A percentile compares a stretch with the other conserved stretches of the same genome.
Conservation (phyloP, 2,888 invertebrate species). For the Trichogramma evanescens region DNA sequence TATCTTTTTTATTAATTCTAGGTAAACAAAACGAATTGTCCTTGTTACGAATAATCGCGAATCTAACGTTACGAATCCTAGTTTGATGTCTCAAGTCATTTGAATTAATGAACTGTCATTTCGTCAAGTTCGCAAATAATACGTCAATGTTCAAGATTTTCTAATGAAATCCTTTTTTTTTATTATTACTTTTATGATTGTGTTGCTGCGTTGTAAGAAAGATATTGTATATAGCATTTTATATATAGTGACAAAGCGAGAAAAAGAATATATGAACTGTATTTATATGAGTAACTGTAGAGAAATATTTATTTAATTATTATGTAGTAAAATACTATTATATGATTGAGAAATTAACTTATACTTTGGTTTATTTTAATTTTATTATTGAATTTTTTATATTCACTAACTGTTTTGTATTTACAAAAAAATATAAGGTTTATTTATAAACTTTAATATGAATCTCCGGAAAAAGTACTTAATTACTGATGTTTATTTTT, state of each 20-base stretch:
- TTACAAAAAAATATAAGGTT: background rate
- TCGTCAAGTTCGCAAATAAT: no score
- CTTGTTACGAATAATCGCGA: no score
- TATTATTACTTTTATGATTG: no score
- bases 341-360: background rate
- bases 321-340: conserved; percentile 6
- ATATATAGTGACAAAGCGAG: conserved; percentile 3
- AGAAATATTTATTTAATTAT: background rate
- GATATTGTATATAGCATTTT: conserved; percentile 22
- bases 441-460: background rate
- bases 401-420: background rate
- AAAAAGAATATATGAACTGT: conserved; percentile 3
- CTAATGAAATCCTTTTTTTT: no score
- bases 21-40: no score
- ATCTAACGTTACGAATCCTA: no score
- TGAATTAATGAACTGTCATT: background rate
- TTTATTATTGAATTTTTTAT: background rate
- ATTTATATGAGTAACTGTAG: conserved; percentile 2
- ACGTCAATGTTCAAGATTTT: no score
- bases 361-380: background rate
- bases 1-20: no score
- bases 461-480: background rate
- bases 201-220: conserved; percentile 15
- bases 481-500: conserved; percentile 2
- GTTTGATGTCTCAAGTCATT: background rate